Base-by-base conservation (phyloP, 2,888 invertebrate species). In the Scaptomyza cyrtandrae region DNA sequence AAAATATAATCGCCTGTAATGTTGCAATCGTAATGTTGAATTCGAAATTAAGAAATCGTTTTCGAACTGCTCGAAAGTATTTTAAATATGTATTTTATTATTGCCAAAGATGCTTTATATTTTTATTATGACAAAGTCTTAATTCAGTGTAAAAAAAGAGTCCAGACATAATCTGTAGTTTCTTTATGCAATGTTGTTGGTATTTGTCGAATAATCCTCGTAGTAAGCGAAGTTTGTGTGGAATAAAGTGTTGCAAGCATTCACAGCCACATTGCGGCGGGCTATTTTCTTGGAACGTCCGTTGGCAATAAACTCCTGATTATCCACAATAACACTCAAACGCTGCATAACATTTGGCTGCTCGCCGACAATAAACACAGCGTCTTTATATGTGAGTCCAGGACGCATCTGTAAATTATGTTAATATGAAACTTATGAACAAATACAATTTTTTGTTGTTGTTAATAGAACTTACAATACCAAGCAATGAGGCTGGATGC, bases 401-500 rank as follows among this genome's bases (percentile, higher is more conserved):
- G 96, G 96, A 77, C 95, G 93, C 96, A 97, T 95, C 95, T 92
- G 62, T n/a, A 69, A 57, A n/a, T 6, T 6, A 3, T 1, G 9
- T n/a, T n/a, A n/a, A n/a, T 13, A 37, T 2, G 35, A 35, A 19
- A 19, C 19, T 19, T 19, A 1, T 19, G 2, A 1, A 19, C 19
- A 1, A 19, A 19, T 19, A 19, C 1, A 19, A 19, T 1, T 1
- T 1, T 19, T 19, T 19, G 19, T 9, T 13, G 11, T 31, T 14
- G n/a, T 11, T 1, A 13, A 0, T 2, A 33, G 6, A 2, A 79
- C 89, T 80, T 88, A 92, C 92, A 71, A 92, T 86, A 67, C 91
- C 91, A 48, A 97, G 93, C 88, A 97, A 92, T 94, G 96, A 96
- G 86, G 96, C 94, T 7, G 97, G 97, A 92, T 97, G 96, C 93